Conservation (phyloP, 2,888 invertebrate genomes). For the Laothoe populi region DNA sequence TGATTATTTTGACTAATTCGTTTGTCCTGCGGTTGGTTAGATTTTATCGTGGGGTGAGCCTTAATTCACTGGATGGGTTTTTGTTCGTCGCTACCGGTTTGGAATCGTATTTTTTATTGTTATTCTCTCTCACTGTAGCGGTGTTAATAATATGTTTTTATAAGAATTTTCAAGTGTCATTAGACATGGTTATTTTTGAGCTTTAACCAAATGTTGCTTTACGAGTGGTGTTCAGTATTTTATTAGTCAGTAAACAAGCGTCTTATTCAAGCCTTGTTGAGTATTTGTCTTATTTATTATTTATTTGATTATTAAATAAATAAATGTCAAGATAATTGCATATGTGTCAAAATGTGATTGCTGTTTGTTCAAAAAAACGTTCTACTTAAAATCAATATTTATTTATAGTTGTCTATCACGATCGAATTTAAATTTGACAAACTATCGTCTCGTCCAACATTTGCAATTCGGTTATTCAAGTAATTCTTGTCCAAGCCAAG, state of each 20-base stretch:
- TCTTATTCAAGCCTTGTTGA: not conserved
- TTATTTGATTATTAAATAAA: not conserved
- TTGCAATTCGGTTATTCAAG: too few species aligned
- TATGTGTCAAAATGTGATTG: too few species aligned
- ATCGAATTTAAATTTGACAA: too few species aligned
- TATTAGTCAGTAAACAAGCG: conserved; percentile 2
- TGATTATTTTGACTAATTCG: conserved; percentile 81
- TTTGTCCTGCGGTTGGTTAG: conserved; percentile 82
- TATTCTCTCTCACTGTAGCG: conserved; percentile 9
- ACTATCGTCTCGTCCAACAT: too few species aligned
- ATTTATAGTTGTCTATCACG: too few species aligned
- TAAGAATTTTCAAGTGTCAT: conserved; percentile 20
- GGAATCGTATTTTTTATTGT: conserved; percentile 26
- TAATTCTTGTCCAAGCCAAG: too few species aligned
- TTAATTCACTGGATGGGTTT: conserved; percentile 61
- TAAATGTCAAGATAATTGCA: not conserved
- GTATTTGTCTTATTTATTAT: not conserved
- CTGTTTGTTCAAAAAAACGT: too few species aligned
- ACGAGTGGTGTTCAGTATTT: conserved; percentile 27
- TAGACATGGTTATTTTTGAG: conserved; percentile 18
- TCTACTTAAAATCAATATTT: too few species aligned
- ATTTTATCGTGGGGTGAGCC: conserved; percentile 71
- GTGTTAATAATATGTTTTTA: conserved; percentile 27
- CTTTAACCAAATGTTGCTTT: conserved; percentile 21
- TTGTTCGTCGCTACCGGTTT: conserved; percentile 28